Evolutionary conservation across 2,113 vertebrate species (phyloP).

Genomic region (Regulus satrapa): DNA sequence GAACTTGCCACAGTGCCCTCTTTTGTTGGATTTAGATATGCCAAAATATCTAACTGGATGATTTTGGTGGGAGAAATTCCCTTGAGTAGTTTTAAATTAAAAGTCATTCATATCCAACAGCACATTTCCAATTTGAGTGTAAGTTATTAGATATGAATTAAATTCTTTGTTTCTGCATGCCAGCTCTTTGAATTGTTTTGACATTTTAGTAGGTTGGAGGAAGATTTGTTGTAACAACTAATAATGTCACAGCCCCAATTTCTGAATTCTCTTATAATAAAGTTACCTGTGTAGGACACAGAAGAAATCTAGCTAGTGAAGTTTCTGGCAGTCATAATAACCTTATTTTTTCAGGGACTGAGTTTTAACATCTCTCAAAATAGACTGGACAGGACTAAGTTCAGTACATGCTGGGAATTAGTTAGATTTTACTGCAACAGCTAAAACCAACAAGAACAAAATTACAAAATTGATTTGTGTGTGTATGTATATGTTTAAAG

Average conservation of each 20-base stretch:
- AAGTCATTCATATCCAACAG: background rate
- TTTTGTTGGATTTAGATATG: background rate
- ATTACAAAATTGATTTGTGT: background rate
- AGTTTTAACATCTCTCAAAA: background rate
- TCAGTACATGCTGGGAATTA: background rate
- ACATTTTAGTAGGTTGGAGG: background rate
- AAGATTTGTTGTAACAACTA: background rate
- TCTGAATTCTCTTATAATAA: background rate
- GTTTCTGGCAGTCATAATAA: background rate
- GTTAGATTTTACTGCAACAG: background rate
- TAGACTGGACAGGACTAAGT: background rate
- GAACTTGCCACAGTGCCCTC: background rate
- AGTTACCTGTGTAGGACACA: background rate
- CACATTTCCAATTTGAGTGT: background rate
- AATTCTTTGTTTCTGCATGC: background rate
- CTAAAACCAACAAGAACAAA: background rate
- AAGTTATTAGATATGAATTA: background rate
- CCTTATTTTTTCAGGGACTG: background rate
- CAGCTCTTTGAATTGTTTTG: slow-evolving; percentile 7
- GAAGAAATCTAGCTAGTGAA: background rate
- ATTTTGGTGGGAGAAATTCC: background rate
- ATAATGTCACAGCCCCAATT: background rate
- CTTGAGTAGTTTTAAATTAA: background rate
- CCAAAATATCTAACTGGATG: background rate
- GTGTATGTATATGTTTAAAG: background rate